A percentile compares a stretch with the other conserved stretches of the same genome.
Evolutionary conservation across 1,140 invertebrate species (phyloP).

Genomic region (Arctopsyche grandis): DNA sequence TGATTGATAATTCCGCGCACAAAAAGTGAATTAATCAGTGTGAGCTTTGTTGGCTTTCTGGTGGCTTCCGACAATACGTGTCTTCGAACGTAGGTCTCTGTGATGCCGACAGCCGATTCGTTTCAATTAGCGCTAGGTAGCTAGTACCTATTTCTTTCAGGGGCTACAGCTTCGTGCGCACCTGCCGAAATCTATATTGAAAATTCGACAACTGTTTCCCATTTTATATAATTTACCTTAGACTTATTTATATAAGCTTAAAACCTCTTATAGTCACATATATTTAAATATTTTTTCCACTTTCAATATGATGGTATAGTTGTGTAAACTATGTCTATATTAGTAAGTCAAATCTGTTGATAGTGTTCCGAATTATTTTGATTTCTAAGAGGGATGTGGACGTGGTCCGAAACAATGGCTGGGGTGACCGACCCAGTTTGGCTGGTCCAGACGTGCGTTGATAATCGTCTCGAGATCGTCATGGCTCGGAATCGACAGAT

Average conservation of each 20-base stretch:
- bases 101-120: conserved; percentile 35
- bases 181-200: too few species aligned
- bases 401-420: too few species aligned
- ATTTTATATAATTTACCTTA: too few species aligned
- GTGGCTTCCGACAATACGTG: conserved; percentile 27
- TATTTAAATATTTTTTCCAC: background rate
- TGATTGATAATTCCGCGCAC: conserved; percentile 25
- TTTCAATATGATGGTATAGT: too few species aligned
- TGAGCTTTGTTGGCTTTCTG: conserved; percentile 35
- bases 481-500: background rate
- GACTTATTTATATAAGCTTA: too few species aligned
- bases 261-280: too few species aligned
- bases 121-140: conserved; percentile 32
- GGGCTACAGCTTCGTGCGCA: too few species aligned
- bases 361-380: too few species aligned
- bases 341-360: too few species aligned
- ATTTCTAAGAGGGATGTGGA: too few species aligned
- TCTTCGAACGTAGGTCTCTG: conserved; percentile 16
- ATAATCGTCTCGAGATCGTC: background rate
- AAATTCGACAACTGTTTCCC: background rate
- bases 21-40: conserved; percentile 45
- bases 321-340: too few species aligned
- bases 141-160: too few species aligned
- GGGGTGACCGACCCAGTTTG: background rate
- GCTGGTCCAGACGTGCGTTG: conserved; percentile 16